A percentile compares a stretch with the other conserved stretches of the same genome.
Evolutionary conservation across 2,888 invertebrate species (phyloP).

Genomic region (Argyra leucocephala): DNA sequence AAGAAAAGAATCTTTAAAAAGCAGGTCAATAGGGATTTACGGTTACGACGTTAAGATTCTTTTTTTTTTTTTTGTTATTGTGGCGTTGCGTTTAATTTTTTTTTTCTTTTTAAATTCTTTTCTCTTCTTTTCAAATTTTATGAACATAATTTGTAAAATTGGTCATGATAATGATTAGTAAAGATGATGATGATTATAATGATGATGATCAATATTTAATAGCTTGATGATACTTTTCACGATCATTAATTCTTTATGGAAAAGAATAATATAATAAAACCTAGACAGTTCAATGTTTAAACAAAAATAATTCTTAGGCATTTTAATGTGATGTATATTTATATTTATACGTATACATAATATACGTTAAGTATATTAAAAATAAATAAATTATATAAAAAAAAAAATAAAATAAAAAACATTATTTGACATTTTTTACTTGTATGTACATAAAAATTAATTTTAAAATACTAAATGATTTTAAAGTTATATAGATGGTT

Average conservation of each 20-base stretch:
- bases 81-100: not conserved
- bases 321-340: no score
- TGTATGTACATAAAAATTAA: no score
- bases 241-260: not conserved
- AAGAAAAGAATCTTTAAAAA: slow-evolving; percentile 1
- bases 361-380: no score
- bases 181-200: not conserved
- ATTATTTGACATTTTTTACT: no score
- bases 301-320: no score
- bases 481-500: no score
- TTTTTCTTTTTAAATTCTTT: not conserved
- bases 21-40: slow-evolving; percentile 6
- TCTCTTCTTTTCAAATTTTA: not conserved
- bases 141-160: not conserved
- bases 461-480: no score
- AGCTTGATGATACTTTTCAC: not conserved
- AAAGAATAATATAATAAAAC: not conserved
- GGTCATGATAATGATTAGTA: not conserved
- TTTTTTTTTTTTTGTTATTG: not conserved
- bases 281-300: no score
- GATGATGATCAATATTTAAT: not conserved
- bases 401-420: no score
- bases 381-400: no score
- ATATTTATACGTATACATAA: no score
- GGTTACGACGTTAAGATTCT: not conserved